Percentiles rank a stretch among this genome's conserved stretches.
Evolutionary conservation across 2,888 invertebrate genomes (phyloP).

Genomic region (Pasiphila rectangulata): DNA sequence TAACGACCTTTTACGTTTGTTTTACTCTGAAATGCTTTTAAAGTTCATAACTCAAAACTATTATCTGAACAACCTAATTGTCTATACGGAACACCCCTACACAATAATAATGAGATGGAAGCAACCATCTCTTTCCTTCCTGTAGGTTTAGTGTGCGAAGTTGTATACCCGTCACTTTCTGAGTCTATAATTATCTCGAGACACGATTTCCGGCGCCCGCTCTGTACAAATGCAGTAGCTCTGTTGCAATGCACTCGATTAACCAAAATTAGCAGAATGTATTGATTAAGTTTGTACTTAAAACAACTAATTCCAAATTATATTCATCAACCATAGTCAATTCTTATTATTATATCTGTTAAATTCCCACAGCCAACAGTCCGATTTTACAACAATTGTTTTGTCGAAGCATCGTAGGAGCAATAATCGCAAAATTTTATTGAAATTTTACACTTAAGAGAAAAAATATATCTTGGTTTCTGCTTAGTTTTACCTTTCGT

Average conservation of each 20-base stretch:
- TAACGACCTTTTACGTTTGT: neutral
- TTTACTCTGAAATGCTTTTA: constrained; percentile 8
- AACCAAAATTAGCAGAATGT: constrained; percentile 48
- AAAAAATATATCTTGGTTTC: too few species aligned
- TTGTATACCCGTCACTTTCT: constrained; percentile 56
- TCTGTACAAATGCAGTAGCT: constrained; percentile 42
- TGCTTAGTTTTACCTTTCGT: too few species aligned
- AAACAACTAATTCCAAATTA: too few species aligned
- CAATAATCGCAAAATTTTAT: too few species aligned
- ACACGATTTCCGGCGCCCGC: constrained; percentile 68
- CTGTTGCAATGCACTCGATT: constrained; percentile 51
- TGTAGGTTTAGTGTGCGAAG: constrained; percentile 31
- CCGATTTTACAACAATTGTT: too few species aligned
- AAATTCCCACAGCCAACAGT: neutral
- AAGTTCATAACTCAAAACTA: constrained; percentile 12
- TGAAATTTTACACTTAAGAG: too few species aligned
- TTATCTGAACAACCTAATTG: constrained; percentile 46
- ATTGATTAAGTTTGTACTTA: too few species aligned
- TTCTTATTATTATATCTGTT: neutral
- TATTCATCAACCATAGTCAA: too few species aligned
- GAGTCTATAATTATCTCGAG: constrained; percentile 69
- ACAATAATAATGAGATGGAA: constrained; percentile 37
- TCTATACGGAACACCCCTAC: constrained; percentile 28
- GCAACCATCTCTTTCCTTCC: constrained; percentile 41
- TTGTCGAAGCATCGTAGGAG: too few species aligned